Base-by-base conservation (phyloP, 2,888 invertebrate species). In the Rambutsinella grinnellia region DNA sequence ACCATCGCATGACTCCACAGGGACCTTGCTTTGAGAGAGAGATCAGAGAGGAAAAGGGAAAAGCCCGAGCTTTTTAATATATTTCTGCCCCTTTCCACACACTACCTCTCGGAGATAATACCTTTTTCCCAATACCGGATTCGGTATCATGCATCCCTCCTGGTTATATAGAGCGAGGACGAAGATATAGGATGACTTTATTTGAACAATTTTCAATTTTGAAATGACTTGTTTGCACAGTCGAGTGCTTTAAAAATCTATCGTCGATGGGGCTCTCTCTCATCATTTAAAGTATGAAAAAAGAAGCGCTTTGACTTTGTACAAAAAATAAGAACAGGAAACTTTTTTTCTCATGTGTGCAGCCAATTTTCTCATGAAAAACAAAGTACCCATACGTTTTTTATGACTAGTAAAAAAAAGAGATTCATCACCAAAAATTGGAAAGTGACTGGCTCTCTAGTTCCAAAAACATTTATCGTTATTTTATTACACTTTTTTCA, bases 151-250 rank as follows among this genome's bases (percentile, higher is more conserved):
- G n/a, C n/a, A n/a, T n/a, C n/a, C n/a, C n/a, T n/a, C n/a, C n/a
- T n/a, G n/a, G n/a, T n/a, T n/a, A n/a, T n/a, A n/a, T n/a, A n/a
- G n/a, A n/a, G n/a, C n/a, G n/a, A n/a, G n/a, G n/a, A n/a, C 49
- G 44, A 61, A 53, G 70, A 70, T 62, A 70, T 70, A 70, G 62
- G 62, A 77, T 77, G 77, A 77, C 78, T 82, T 78, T 82, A 81
- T 82, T 82, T 82, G 82, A 82, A 82, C 82, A 82, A 82, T 82
- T 82, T 82, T 82, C 82, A 82, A 82, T 82, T 77, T 82, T 82
- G 78, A 82, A 82, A 81, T 79, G 80, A 79, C 78, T n/a, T 82
- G 82, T 82, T 82, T 81, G 76, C 79, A 72, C 72, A 81, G 76
- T 65, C 80, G 82, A 80, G 80, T 80, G 79, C 62, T 76, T 72